Percentiles rank a stretch among this genome's conserved stretches.
These are phyloP conservation scores for Chlamydotis undulata DNA, from an alignment of 2,113 vertebrate species.

Conservation along the genomic window DNA sequence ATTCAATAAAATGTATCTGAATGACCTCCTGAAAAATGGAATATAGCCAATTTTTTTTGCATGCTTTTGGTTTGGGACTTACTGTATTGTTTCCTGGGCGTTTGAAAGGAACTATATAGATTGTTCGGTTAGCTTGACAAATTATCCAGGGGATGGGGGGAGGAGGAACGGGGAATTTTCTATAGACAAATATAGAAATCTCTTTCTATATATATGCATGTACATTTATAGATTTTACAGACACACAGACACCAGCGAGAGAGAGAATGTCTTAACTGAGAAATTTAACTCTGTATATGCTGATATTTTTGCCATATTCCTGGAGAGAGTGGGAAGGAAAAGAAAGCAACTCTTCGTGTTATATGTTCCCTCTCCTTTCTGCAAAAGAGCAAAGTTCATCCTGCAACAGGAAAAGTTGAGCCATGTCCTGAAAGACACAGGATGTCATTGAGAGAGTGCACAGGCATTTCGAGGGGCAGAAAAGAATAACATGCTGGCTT, in stretches of 20 bases:
- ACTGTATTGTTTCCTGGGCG: background rate
- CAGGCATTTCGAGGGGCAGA: background rate
- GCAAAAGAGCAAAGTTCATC: conserved; percentile 22
- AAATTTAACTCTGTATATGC: conserved; percentile 8
- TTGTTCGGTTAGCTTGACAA: conserved; percentile 6
- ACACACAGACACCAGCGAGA: background rate
- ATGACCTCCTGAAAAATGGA: conserved; percentile 19
- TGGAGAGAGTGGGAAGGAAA: background rate
- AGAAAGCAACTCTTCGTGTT: background rate
- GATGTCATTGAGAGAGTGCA: background rate
- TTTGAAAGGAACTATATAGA: background rate
- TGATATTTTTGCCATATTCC: background rate
- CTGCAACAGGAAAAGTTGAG: conserved; percentile 35
- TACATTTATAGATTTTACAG: background rate
- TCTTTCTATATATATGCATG: background rate
- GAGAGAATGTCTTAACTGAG: background rate
- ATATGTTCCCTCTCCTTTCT: background rate
- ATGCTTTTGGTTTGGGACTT: background rate
- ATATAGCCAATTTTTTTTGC: background rate
- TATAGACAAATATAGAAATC: background rate
- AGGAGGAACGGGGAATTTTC: conserved; percentile 25
- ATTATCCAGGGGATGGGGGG: background rate
- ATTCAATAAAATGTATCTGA: conserved; percentile 27
- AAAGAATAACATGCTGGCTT: background rate
- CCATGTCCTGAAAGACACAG: background rate